These are phyloP conservation scores for Allygus modestus DNA, from an alignment of 2,888 invertebrate species.

Conservation along the genomic window DNA sequence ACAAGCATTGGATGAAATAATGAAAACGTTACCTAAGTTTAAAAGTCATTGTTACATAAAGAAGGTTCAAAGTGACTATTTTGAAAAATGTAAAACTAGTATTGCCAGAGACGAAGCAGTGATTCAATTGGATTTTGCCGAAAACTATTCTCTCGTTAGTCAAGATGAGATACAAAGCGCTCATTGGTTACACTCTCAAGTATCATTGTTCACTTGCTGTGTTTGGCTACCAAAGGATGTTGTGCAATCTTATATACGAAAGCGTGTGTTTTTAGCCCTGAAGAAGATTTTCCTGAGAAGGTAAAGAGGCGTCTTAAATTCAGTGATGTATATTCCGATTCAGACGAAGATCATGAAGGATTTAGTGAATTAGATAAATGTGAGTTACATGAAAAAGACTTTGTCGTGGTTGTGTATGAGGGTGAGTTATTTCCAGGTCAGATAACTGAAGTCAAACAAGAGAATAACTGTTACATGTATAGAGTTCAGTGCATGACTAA, in stretches of 20 bases:
- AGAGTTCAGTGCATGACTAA: no score
- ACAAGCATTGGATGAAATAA: neutral
- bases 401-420: no score
- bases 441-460: no score
- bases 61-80: constrained; percentile 13
- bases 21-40: constrained; percentile 11
- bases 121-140: constrained; percentile 22
- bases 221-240: constrained; percentile 21
- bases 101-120: neutral
- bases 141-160: constrained; percentile 22
- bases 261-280: constrained; percentile 11
- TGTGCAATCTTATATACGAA: neutral
- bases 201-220: constrained; percentile 24
- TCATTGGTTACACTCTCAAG: constrained; percentile 40
- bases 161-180: constrained; percentile 43
- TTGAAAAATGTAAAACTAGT: constrained; percentile 11
- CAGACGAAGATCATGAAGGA: no score
- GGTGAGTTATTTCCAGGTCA: no score
- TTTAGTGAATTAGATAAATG: no score
- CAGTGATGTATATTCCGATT: no score
- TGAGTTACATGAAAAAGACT: neutral
- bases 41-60: constrained; percentile 36
- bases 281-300: no score
- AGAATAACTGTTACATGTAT: no score
- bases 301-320: no score